Evolutionary conservation across 2,888 invertebrate species (phyloP), one percentile per base, ranked within the genome.

Genomic region (Enoplolaimus lenunculus): DNA sequence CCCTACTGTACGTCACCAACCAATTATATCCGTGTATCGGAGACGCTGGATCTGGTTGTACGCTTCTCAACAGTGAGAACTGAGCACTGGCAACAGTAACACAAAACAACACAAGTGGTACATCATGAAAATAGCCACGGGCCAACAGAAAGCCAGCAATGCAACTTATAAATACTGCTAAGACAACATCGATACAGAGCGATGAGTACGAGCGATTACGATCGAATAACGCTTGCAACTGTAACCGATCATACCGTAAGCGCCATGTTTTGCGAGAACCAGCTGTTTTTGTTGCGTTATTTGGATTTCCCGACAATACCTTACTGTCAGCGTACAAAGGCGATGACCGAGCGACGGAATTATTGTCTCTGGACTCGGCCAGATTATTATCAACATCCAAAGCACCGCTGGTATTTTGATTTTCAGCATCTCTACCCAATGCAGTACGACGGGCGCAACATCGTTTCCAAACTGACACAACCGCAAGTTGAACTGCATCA

Each of bases 1-100:
- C 91, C 73, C 93, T 86, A 13, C 74, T 73, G 76, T 83, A 84
- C 73, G 82, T 81, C 70, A 83, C 81, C 68, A 83, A 75, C 74
- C 81, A 80, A 74, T 84, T 80, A 75, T 76, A 80, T 60, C 82
- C 85, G 82, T 98, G 98, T 59, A 94, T 93, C 0, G 98, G 97
- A 1, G 97, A 97, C 0, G 97, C 90, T 0, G 97, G 93, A 82
- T 98, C 98, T 0, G 98, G 98, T 80, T 98, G 98, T 0, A 98
- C 98, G 81, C 94, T 94, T 84, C 84, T 78, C 59, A 79, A 73
- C 31, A 79, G 74, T 72, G 74, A 81, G 75, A 76, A 99, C 82
- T 98, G 98, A 78, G 94, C 93, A 26, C 93, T 90, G 0, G 97
- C 97, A 77, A 95, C 92, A n/a, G 95, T 91, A 77, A 94, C 90